Evolutionary conservation across 2,888 invertebrate species (phyloP), one percentile per base, ranked within the genome.

Genomic region (Cosmia trapezina): DNA sequence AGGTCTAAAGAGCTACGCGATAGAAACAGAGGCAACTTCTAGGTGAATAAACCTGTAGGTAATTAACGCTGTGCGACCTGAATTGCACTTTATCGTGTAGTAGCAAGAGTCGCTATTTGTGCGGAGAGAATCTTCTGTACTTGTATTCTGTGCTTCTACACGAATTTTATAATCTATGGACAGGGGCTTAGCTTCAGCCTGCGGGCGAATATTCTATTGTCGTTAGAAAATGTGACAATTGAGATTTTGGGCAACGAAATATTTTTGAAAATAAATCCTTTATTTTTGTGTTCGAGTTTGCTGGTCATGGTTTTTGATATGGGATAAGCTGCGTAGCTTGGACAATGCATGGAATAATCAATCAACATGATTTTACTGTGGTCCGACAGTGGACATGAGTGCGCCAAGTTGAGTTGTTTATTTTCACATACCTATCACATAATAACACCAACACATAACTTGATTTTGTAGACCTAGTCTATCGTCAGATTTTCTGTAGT

Each of bases 201-300:
- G 77, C 83, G 80, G 82, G 82, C 80, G 74, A 73, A 80, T 61
- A 84, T 84, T 83, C 76, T 67, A 65, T 85, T 85, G 78, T 85
- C 80, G n/a, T 83, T 85, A 83, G 73, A 79, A 79, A 76, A 71
- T 74, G 65, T 54, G 65, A 78, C 78, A 81, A 70, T 59, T 59
- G 76, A 72, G 62, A 73, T 76, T 78, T 77, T 49, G 53, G 57
- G 59, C 43, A 73, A 37, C 61, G 66, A 74, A 73, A 76, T 71
- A 63, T 78, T 76, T 84, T 74, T 17, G 57, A 28, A 69, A 63
- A 59, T 45, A 69, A 63, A 59, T 45, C 70, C 63, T 67, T 76
- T 78, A 53, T 74, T 75, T 75, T 71, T 71, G 53, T 67, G 47
- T 53, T 49, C 9, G 47, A 59, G 47, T 59, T 47, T 62, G 70